Conservation (phyloP, 2,113 vertebrate genomes). For the Motacilla tschutschensis region DNA sequence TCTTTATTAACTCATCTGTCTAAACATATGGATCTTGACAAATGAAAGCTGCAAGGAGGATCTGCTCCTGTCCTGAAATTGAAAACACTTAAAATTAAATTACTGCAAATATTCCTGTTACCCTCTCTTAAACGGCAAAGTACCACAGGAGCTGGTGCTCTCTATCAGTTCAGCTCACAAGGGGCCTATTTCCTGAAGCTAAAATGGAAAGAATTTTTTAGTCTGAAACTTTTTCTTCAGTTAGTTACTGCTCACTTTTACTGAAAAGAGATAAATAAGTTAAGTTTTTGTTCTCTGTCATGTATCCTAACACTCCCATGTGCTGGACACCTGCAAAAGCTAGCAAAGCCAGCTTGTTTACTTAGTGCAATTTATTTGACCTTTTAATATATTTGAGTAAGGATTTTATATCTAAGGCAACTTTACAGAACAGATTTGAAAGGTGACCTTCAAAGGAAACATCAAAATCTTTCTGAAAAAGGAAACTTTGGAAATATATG, state of each 20-base stretch:
- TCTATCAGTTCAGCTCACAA: conserved; percentile 5
- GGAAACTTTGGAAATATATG: conserved; percentile 37
- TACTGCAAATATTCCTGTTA: not conserved
- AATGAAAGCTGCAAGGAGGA: conserved; percentile 47
- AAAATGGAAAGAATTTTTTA: conserved; percentile 28
- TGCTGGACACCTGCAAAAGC: conserved; percentile 63
- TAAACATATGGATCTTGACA: conserved; percentile 54
- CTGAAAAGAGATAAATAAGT: conserved; percentile 51
- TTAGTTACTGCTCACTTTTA: not conserved
- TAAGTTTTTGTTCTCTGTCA: conserved; percentile 57
- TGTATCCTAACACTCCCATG: conserved; percentile 47
- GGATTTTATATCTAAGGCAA: conserved; percentile 62
- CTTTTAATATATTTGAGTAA: conserved; percentile 73
- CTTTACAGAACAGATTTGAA: conserved; percentile 57
- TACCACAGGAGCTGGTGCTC: not conserved
- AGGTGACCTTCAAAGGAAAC: conserved; percentile 62
- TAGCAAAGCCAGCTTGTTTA: conserved; percentile 56
- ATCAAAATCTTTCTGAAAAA: conserved; percentile 45
- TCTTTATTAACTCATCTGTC: conserved; percentile 59
- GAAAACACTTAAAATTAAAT: conserved; percentile 47
- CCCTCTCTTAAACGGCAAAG: not conserved
- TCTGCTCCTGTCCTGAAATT: conserved; percentile 28
- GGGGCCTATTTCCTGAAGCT: not conserved
- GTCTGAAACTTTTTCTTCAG: conserved; percentile 11
- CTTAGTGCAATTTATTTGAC: conserved; percentile 68